Base-by-base conservation (phyloP, 2,888 invertebrate species). In the Cyrtodaria siliqua region DNA sequence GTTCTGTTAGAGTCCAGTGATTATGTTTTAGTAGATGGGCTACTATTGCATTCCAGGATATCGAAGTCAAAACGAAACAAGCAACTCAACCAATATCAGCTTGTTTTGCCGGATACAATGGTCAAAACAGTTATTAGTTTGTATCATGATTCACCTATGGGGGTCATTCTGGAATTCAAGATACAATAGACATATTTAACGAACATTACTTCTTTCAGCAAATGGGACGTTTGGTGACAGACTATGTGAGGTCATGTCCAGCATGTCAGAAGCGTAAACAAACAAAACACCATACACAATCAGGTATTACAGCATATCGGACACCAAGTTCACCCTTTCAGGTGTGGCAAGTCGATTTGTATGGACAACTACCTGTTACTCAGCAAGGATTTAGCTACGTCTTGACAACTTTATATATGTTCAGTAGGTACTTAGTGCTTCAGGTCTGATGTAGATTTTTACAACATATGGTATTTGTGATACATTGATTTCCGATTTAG, bases 181-280 rank as follows among this genome's bases (percentile, higher is more conserved):
- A 76, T 20, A 76, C 70, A 3, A 14, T 68, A 12, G 75, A 70
- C 53, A 38, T 50, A 2, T 33, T 75, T 1, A 63, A 56, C 26
- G 64, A 60, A 29, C 27, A 60, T 23, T 76, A 70, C 38, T 67
- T 33, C 29, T 76, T 76, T 29, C 12, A 42, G 6, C 2, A 27
- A 24, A 20, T 74, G 26, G 44, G 52, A 12, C 27, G 44, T 50
- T 49, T 64, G 14, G 66, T 75, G 8, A 38, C 50, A 9, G 61
- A 70, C 16, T 75, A 70, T 24, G 69, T 75, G 0, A 33, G 53
- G 16, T 72, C 75, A 14, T 80, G 75, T 44, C 71, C 16, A 72
- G 72, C 42, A 40, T 76, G 44, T 16, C 44, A 56, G 26, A 27
- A 33, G 6, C 42, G 49, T 0, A 77, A 77, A 27, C 50, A 49